Percentiles rank a stretch among this genome's conserved stretches.
These are phyloP conservation scores for Crocuta crocuta DNA, from an alignment of 2,113 vertebrate genomes.

Conservation along the genomic window DNA sequence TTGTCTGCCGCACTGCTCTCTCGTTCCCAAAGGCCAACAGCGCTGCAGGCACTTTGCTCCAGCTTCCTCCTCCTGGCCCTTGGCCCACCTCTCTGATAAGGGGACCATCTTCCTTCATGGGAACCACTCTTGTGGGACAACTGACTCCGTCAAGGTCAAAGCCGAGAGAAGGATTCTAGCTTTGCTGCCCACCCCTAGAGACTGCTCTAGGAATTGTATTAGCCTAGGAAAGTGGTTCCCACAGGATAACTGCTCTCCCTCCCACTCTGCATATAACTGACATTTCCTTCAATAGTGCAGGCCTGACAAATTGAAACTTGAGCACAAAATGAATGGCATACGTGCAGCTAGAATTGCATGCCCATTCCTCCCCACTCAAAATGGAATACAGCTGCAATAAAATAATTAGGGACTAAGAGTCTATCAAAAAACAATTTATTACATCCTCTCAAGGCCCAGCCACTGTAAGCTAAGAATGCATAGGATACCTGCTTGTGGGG, in stretches of 20 bases:
- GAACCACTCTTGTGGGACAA: constrained; percentile 1
- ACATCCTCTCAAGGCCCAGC: not conserved
- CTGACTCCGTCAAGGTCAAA: constrained; percentile 51
- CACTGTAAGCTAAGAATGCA: not conserved
- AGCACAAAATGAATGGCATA: not conserved
- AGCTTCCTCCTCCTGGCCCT: not conserved
- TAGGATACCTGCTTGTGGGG: not conserved
- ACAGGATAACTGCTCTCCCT: not conserved
- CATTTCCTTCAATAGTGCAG: not conserved
- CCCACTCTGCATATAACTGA: not conserved
- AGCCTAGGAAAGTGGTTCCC: constrained; percentile 53
- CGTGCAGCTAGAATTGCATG: not conserved
- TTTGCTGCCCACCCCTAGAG: not conserved
- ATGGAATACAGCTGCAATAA: not conserved
- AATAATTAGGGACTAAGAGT: not conserved
- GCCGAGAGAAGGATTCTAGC: not conserved
- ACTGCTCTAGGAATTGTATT: not conserved
- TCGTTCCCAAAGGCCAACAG: not conserved
- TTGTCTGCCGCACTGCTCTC: not conserved
- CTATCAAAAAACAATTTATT: not conserved
- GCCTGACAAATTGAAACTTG: not conserved
- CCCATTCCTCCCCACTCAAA: not conserved
- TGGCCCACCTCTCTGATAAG: constrained; percentile 58
- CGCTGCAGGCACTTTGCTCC: not conserved
- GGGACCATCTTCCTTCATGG: not conserved